Conservation (phyloP, 2,113 vertebrate genomes). For the Gymnobelideus leadbeateri region DNA sequence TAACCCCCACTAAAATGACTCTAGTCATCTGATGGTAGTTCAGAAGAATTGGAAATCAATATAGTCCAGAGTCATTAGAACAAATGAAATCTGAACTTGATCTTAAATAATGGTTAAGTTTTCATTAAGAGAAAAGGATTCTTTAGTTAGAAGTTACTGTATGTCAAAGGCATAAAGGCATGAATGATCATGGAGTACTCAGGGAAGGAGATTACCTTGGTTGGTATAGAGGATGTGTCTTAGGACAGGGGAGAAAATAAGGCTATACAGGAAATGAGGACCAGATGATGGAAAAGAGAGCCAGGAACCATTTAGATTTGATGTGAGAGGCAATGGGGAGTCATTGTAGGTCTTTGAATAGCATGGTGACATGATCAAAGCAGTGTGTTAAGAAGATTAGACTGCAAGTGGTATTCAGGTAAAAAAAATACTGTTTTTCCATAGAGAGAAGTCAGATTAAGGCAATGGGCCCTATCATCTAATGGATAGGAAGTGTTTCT, state of each 20-base stretch:
- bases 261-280: neutral
- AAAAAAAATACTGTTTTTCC: neutral
- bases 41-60: neutral
- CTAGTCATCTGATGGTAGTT: neutral
- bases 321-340: neutral
- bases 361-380: neutral
- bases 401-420: neutral
- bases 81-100: neutral
- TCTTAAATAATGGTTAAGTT: neutral
- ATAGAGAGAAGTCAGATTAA: neutral
- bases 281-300: neutral
- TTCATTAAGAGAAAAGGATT: neutral
- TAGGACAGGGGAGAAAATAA: neutral
- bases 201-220: neutral
- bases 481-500: neutral
- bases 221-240: neutral
- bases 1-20: neutral
- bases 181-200: neutral
- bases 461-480: neutral
- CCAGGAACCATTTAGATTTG: neutral
- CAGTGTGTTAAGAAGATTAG: neutral
- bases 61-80: neutral
- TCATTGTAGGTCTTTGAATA: neutral
- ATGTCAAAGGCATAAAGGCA: neutral
- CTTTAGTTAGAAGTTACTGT: neutral